Evolutionary conservation across 2,797 vertebrate genomes (phyloP).

Genomic region (Petrocephalus sullivani): DNA sequence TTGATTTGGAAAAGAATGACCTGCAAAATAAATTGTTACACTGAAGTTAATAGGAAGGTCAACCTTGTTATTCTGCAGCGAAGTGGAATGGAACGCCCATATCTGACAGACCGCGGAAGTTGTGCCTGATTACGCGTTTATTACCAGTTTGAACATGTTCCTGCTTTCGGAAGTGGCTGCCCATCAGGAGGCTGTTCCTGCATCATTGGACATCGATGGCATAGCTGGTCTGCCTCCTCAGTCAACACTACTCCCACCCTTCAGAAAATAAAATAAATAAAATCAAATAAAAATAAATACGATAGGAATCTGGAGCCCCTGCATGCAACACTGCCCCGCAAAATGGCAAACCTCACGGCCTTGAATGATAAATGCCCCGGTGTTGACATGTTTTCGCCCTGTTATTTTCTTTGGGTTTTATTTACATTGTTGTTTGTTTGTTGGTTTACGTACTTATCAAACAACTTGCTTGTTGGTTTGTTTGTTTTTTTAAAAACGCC

Average conservation of each 20-base stretch:
- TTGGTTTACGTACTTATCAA: background rate
- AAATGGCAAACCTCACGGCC: slow-evolving; percentile 3
- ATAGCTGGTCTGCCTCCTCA: background rate
- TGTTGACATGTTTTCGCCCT: background rate
- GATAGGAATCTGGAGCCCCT: background rate
- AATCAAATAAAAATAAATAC: slow-evolving; percentile 1
- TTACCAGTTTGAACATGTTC: background rate
- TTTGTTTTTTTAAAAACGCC: background rate
- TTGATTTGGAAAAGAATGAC: background rate
- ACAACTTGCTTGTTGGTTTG: background rate
- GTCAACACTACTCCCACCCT: background rate
- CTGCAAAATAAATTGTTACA: background rate
- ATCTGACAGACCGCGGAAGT: background rate
- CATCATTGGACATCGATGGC: background rate
- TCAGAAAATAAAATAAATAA: background rate
- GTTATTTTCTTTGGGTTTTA: background rate
- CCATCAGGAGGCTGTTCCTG: background rate
- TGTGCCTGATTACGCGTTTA: background rate
- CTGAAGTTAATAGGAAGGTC: background rate
- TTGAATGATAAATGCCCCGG: background rate
- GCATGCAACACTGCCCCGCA: background rate
- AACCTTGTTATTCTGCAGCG: background rate
- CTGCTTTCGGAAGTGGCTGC: slow-evolving; percentile 40
- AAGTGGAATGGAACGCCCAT: background rate
- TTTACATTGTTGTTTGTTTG: background rate